phyloP scores from a whole-genome alignment of 2,113 vertebrate species.

The Ardeotis arabs region DNA sequence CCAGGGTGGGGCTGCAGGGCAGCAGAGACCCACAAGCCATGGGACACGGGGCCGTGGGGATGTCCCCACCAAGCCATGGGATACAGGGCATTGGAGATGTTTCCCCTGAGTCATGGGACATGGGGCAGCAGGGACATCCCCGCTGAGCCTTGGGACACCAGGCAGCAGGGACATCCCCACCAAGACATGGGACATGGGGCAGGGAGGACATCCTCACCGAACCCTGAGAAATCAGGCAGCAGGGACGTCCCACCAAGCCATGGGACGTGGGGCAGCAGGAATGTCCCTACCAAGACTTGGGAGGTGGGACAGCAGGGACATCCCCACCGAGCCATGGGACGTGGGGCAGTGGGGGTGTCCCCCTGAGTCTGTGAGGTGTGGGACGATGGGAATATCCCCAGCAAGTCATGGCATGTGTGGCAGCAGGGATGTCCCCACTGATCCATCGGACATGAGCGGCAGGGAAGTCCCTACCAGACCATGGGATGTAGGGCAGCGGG shows the following conservation, averaged over 20 bases:
- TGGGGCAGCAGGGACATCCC: background rate
- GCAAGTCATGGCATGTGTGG: background rate
- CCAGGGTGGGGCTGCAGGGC: background rate
- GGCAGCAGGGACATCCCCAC: background rate
- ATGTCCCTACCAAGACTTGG: no score
- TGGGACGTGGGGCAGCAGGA: background rate
- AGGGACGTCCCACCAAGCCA: no score
- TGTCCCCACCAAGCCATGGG: background rate
- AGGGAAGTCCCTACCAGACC: background rate
- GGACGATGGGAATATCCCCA: no score
- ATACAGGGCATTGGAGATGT: background rate
- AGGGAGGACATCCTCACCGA: background rate
- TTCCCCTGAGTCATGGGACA: background rate
- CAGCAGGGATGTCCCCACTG: background rate
- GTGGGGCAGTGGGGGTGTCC: background rate
- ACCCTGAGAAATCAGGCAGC: background rate
- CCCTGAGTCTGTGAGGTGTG: no score
- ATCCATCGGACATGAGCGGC: background rate
- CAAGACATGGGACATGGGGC: background rate
- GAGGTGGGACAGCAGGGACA: background rate
- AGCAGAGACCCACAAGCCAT: background rate
- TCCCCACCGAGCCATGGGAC: background rate
- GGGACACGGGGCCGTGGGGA: background rate
- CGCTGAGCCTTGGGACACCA: background rate
- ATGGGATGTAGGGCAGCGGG: accelerated